Evolutionary conservation across 1,140 invertebrate genomes (phyloP), one percentile per base, ranked within the genome.

Genomic region (Idris sp.): DNA sequence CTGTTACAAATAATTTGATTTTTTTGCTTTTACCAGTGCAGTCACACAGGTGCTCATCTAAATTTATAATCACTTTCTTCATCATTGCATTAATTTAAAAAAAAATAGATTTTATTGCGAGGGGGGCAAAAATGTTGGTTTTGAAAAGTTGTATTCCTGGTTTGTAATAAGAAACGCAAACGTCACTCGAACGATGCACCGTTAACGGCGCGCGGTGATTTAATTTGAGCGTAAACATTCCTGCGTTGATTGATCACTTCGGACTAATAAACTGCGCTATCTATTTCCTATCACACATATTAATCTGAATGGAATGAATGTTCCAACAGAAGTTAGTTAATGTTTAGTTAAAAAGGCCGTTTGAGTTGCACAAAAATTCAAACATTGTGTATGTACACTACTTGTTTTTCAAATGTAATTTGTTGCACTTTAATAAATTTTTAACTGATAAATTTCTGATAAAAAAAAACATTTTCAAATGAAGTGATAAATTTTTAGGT

Each of bases 171-270:
- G 38, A 56, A 65, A 58, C 16, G 33, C 1, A 49, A 58, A 41
- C 51, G 62, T 54, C 62, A 44, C n/a, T 26, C 30, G 11, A 35
- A 64, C 64, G 64, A 68, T 68, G 64, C 43, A 68, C 64, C 64
- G 64, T 68, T 68, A 68, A 68, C 40, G 56, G 62, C 62, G 48
- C 25, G 49, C 62, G 25, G 49, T 54, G 38, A 46, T 54, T 53
- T 40, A 54, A 65, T 65, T 65, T 65, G 28, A 54, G 41, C 30
- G 62, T 33, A 56, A 58, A 58, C 64, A 68, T 68, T 68, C 64
- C 64, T 49, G 44, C 51, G 49, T 58, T 68, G 64, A 68, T 68
- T 58, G 64, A 68, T 68, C 64, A 35, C 44, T 59, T 43, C 35
- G 11, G 15, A 44, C 41, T 46, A 46, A 54, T 43, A n/a, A n/a